These are phyloP conservation scores for Lordiphosa collinella DNA, from an alignment of 1,140 invertebrate species.

Conservation along the genomic window DNA sequence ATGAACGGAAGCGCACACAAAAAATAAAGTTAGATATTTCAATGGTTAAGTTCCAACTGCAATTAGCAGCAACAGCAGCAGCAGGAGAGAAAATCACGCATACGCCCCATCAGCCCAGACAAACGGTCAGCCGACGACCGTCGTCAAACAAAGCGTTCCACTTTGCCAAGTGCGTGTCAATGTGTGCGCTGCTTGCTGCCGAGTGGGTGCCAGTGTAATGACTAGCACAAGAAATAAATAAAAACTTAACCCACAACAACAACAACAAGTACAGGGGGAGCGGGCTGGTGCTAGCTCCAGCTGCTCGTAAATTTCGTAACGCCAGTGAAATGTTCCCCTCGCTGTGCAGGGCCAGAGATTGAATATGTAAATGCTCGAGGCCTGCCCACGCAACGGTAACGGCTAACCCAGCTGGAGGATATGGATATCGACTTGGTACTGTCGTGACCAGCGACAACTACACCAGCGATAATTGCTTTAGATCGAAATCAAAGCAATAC, in stretches of 20 bases:
- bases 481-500: constrained; percentile 18
- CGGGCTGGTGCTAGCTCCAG: constrained; percentile 27
- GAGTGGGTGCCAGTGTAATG: constrained; percentile 49
- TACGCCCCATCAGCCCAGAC: constrained; percentile 56
- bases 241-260: constrained; percentile 35
- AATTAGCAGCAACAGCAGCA: constrained; percentile 24
- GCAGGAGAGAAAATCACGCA: constrained; percentile 53
- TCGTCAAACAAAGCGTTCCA: constrained; percentile 8
- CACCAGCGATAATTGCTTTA: not conserved
- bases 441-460: not conserved
- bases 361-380: constrained; percentile 12
- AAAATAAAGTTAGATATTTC: constrained; percentile 39
- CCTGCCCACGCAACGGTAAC: constrained; percentile 6
- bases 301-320: constrained; percentile 52
- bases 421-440: not conserved
- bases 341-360: constrained; percentile 31
- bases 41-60: constrained; percentile 26
- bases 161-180: constrained; percentile 31
- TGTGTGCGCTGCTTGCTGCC: constrained; percentile 12
- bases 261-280: constrained; percentile 28
- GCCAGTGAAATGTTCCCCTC: constrained; percentile 33
- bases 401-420: not conserved
- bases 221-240: constrained; percentile 73
- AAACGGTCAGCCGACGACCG: constrained; percentile 37
- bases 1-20: constrained; percentile 44